A percentile compares a stretch with the other conserved stretches of the same genome.
Evolutionary conservation across 2,797 vertebrate genomes (phyloP).

Genomic region (Ispidina picta): DNA sequence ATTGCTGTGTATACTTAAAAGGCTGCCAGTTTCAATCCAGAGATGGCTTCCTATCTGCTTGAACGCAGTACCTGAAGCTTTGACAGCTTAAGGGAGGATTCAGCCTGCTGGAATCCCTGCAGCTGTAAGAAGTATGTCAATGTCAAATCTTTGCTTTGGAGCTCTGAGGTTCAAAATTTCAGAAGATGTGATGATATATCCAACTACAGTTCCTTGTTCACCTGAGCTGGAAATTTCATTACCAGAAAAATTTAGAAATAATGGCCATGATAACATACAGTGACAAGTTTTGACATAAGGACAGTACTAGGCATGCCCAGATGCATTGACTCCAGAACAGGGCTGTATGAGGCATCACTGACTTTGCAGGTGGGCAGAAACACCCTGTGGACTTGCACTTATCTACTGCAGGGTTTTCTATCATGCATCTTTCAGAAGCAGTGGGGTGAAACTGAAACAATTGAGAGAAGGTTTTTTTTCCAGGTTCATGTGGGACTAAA

Average conservation of each 20-base stretch:
- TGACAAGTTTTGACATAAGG: not conserved
- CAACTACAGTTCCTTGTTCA: not conserved
- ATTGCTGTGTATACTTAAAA: not conserved
- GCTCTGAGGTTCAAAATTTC: not conserved
- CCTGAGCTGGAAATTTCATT: not conserved
- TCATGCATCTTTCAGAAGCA: not conserved
- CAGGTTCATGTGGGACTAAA: not conserved
- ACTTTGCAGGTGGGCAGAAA: not conserved
- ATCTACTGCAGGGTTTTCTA: not conserved
- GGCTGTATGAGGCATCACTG: accelerated
- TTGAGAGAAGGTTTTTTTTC: not conserved
- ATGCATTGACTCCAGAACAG: not conserved
- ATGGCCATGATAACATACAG: not conserved
- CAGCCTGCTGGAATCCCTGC: not conserved
- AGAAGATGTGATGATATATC: accelerated
- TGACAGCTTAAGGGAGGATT: not conserved
- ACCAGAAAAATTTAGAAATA: not conserved
- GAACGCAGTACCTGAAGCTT: not conserved
- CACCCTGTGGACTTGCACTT: accelerated
- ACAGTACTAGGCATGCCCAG: not conserved
- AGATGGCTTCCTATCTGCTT: not conserved
- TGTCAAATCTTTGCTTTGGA: not conserved
- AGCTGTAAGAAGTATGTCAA: not conserved
- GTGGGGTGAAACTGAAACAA: not conserved
- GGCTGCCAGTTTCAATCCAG: not conserved